Conservation (phyloP, 2,888 invertebrate genomes). For the Cordilura impudica region DNA sequence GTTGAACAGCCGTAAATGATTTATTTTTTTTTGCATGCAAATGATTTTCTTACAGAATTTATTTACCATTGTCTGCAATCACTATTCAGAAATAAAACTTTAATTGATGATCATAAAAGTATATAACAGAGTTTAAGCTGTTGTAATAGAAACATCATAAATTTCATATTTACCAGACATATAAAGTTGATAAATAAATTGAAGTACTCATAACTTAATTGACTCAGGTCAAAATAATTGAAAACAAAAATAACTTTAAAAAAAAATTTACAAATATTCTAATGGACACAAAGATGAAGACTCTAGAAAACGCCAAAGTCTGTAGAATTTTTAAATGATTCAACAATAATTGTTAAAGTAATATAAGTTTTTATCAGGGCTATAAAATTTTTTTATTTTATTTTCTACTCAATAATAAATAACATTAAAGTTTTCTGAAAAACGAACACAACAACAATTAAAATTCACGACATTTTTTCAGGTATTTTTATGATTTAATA, state of each 20-base stretch:
- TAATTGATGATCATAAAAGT: not conserved
- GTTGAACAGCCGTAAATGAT: too few species aligned
- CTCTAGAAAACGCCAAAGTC: too few species aligned
- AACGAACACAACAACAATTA: not conserved
- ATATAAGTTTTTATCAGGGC: not conserved
- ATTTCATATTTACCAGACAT: not conserved
- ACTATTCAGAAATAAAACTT: not conserved
- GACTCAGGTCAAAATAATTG: slow-evolving; percentile 55
- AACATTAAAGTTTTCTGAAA: not conserved
- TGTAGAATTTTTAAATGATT: not conserved
- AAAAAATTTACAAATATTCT: not conserved
- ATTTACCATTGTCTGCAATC: not conserved
- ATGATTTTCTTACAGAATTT: not conserved
- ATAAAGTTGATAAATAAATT: not conserved
- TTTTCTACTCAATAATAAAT: not conserved
- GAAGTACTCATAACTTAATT: slow-evolving; percentile 11
- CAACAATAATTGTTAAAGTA: not conserved
- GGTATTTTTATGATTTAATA: not conserved
- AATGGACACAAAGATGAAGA: too few species aligned
- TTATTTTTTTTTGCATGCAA: too few species aligned
- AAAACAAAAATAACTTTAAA: not conserved
- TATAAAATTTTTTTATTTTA: not conserved
- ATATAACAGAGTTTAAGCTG: not conserved
- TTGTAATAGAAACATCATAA: not conserved
- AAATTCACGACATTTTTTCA: not conserved